Percentiles rank a stretch among this genome's conserved stretches.
Conservation (phyloP, 2,797 vertebrate genomes). For the Epinephelus coioides region DNA sequence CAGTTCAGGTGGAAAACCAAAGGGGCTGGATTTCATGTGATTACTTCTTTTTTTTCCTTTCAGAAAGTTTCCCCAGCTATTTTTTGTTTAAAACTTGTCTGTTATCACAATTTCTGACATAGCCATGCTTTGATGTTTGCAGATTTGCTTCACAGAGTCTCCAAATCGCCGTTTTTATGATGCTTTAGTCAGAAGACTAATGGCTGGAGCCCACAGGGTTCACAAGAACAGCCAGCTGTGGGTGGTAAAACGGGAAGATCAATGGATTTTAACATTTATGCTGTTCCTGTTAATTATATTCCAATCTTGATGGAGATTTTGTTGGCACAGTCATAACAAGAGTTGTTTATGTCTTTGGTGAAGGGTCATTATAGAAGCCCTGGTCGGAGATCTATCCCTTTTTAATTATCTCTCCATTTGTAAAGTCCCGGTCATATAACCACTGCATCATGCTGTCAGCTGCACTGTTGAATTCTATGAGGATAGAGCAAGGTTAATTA, state of each 20-base stretch:
- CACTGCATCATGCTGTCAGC: slow-evolving; percentile 54
- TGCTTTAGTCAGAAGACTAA: slow-evolving; percentile 40
- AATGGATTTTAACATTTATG: slow-evolving; percentile 60
- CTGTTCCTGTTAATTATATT: slow-evolving; percentile 57
- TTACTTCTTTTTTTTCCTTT: slow-evolving; percentile 4
- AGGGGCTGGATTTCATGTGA: slow-evolving; percentile 30
- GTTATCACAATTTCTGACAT: slow-evolving; percentile 3
- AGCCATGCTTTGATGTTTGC: slow-evolving; percentile 8
- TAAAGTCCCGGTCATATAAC: slow-evolving; percentile 54
- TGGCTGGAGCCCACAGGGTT: slow-evolving; percentile 31
- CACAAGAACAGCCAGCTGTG: slow-evolving; percentile 42
- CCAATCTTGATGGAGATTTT: slow-evolving; percentile 49
- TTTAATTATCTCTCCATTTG: slow-evolving; percentile 72
- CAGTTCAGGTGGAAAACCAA: slow-evolving; percentile 47
- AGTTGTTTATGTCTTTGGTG: slow-evolving; percentile 70
- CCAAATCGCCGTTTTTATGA: slow-evolving; percentile 25
- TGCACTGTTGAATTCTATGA: slow-evolving; percentile 54
- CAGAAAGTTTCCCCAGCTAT: not conserved
- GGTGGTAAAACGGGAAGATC: slow-evolving; percentile 52
- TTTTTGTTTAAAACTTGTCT: slow-evolving; percentile 18
- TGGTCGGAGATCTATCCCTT: slow-evolving; percentile 57
- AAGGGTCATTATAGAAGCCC: slow-evolving; percentile 59
- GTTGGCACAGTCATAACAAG: slow-evolving; percentile 58
- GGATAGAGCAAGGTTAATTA: slow-evolving; percentile 62
- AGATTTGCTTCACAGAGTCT: slow-evolving; percentile 7